These are phyloP conservation scores for Taphrorychus bicolor DNA, from an alignment of 2,888 invertebrate species.

Conservation along the genomic window DNA sequence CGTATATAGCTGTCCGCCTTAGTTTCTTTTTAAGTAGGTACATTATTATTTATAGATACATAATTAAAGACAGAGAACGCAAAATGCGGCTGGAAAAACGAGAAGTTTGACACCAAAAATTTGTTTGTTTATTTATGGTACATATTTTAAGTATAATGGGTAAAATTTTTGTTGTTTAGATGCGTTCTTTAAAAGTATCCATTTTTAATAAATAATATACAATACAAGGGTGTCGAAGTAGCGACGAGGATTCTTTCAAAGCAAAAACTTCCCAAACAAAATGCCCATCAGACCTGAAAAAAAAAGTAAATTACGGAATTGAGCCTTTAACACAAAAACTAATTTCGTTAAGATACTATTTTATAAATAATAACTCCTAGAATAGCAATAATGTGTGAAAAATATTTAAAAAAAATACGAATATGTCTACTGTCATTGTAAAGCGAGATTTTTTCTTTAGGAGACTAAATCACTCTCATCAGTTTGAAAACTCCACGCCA, in stretches of 20 bases:
- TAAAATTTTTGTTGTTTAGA: conserved; percentile 46
- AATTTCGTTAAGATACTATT: too few species aligned
- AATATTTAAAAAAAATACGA: too few species aligned
- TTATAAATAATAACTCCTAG: too few species aligned
- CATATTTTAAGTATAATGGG: conserved; percentile 49
- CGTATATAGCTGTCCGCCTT: neutral
- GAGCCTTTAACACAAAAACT: neutral
- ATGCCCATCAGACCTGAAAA: conserved; percentile 67
- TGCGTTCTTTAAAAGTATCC: conserved; percentile 33
- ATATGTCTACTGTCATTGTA: too few species aligned
- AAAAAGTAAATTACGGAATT: conserved; percentile 8
- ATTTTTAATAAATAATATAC: conserved; percentile 54
- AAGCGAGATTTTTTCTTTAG: too few species aligned
- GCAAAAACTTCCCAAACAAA: conserved; percentile 81
- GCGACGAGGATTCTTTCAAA: conserved; percentile 66
- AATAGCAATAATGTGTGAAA: too few species aligned
- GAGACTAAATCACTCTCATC: too few species aligned
- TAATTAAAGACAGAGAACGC: neutral
- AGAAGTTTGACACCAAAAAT: conserved; percentile 44
- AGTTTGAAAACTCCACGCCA: too few species aligned
- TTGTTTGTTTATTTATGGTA: conserved; percentile 50
- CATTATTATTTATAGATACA: neutral
- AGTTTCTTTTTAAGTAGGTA: too few species aligned
- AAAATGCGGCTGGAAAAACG: neutral
- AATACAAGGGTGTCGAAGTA: conserved; percentile 51